These are phyloP conservation scores for Itoplectis maculator DNA, from an alignment of 2,888 invertebrate species.

Conservation along the genomic window DNA sequence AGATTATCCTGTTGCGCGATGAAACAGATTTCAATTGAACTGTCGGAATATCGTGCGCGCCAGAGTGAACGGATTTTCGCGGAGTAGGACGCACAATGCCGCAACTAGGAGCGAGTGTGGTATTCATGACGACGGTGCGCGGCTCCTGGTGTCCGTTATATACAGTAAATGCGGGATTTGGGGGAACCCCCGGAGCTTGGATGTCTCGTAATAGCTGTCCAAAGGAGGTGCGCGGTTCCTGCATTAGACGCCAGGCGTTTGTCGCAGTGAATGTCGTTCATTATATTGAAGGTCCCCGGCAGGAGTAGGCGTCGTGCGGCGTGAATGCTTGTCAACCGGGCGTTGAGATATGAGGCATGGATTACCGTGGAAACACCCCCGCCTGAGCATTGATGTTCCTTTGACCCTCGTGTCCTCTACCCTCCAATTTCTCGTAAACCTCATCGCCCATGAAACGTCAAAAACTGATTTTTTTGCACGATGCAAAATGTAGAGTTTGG, in stretches of 20 bases:
- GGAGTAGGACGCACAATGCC: not conserved
- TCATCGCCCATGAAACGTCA: not conserved
- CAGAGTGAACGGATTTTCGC: not conserved
- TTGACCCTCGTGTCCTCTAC: slow-evolving; percentile 29
- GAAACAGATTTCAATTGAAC: not conserved
- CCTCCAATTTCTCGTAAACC: not conserved
- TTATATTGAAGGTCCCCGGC: slow-evolving; percentile 75
- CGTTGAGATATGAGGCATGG: slow-evolving; percentile 80
- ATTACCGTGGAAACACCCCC: slow-evolving; percentile 73
- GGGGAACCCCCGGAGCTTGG: slow-evolving; percentile 48
- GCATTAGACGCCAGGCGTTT: slow-evolving; percentile 69
- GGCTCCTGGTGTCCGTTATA: slow-evolving; percentile 16
- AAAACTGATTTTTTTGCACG: not conserved
- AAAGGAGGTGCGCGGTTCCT: slow-evolving; percentile 42
- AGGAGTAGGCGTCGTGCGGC: slow-evolving; percentile 67
- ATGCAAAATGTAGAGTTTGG: not conserved
- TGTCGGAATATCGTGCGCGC: too few species aligned
- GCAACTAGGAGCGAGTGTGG: slow-evolving; percentile 42
- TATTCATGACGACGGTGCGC: slow-evolving; percentile 30
- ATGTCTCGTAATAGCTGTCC: slow-evolving; percentile 58
- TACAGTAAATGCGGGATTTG: slow-evolving; percentile 17
- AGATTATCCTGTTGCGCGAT: not conserved
- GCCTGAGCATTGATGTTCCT: slow-evolving; percentile 64
- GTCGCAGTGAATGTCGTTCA: slow-evolving; percentile 78
- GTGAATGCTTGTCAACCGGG: slow-evolving; percentile 81